Conservation (phyloP, 92 coral and sea anemone species). For the Anthopleura xanthogrammica region DNA sequence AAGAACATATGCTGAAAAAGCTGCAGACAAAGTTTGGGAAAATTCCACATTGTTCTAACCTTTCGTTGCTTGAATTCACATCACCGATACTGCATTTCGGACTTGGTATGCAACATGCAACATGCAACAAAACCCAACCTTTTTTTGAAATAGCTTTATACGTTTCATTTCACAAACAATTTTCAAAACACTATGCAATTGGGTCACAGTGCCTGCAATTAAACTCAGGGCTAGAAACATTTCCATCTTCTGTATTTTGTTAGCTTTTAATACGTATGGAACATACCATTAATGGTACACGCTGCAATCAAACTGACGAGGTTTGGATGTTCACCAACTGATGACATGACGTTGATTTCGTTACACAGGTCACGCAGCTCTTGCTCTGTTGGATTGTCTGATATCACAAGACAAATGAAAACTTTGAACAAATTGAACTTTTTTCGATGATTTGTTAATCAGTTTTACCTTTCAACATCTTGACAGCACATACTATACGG, state of each 20-base stretch:
- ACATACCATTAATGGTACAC: conserved; percentile 1
- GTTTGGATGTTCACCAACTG: conserved; percentile 5
- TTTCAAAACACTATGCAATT: too few species aligned
- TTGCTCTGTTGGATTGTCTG: conserved; percentile 10
- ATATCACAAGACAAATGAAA: neutral
- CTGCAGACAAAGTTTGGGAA: too few species aligned
- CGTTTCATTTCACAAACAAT: too few species aligned
- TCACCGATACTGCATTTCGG: too few species aligned
- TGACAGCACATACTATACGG: conserved; percentile 33
- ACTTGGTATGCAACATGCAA: too few species aligned
- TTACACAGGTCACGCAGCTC: conserved; percentile 7
- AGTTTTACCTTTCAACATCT: conserved; percentile 48
- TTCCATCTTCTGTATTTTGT: neutral
- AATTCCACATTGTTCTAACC: too few species aligned
- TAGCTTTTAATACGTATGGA: neutral
- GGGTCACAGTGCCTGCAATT: too few species aligned
- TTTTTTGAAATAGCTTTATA: too few species aligned
- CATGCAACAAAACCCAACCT: too few species aligned
- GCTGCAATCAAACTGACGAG: neutral
- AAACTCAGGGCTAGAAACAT: neutral
- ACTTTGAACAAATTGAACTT: too few species aligned
- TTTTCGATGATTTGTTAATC: neutral
- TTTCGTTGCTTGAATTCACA: too few species aligned
- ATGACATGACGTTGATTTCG: conserved; percentile 14
- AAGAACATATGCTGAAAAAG: too few species aligned